phyloP scores from a whole-genome alignment of 2,113 vertebrate genomes.

The Strix uralensis region DNA sequence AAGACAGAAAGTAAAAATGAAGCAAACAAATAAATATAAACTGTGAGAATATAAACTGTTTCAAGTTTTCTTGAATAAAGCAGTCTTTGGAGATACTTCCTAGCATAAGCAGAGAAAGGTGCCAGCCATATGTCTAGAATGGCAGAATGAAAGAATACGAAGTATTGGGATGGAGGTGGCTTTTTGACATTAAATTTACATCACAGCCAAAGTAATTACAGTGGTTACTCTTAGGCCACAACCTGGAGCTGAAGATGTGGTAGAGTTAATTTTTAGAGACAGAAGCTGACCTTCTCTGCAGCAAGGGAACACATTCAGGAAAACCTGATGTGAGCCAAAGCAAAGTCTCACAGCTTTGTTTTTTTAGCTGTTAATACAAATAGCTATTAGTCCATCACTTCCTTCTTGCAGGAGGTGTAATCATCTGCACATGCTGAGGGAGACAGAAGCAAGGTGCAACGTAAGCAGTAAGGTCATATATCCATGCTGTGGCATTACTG shows the following conservation, averaged over 20 bases:
- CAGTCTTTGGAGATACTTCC: background rate
- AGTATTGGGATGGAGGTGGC: background rate
- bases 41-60: background rate
- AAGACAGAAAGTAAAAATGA: background rate
- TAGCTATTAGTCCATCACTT: background rate
- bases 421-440: background rate
- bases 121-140: background rate
- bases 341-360: background rate
- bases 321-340: background rate
- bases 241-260: background rate
- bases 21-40: background rate
- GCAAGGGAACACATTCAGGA: background rate
- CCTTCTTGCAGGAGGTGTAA: background rate
- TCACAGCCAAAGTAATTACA: background rate
- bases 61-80: background rate
- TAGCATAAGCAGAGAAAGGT: background rate
- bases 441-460: background rate
- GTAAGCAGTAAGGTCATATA: rapidly evolving
- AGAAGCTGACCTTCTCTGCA: background rate
- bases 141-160: background rate
- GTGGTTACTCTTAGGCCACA: background rate
- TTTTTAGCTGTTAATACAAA: background rate
- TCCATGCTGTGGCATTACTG: background rate
- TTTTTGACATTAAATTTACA: background rate
- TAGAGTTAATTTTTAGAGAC: background rate